Evolutionary conservation across 2,888 invertebrate species (phyloP), one percentile per base, ranked within the genome.

Genomic region (Mimachlamys varia): DNA sequence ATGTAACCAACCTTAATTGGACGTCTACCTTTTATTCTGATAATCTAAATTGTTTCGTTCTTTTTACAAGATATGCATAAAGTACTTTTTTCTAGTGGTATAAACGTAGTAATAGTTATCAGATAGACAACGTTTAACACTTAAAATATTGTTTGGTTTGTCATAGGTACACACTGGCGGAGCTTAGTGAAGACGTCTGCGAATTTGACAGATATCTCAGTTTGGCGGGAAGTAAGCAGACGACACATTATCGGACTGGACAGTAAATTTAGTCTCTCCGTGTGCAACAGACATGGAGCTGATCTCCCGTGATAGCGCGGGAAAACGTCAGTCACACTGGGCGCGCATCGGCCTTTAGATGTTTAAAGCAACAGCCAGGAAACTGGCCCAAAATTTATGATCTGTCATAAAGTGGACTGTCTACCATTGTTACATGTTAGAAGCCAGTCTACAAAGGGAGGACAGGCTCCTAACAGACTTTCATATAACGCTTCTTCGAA

Each of bases 241-340:
- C 76, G 27, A 76, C 76, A 76, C 76, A 76, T 76, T 76, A 76
- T 27, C 33, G 22, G 76, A 76, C 76, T 76, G 76, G 76, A 76
- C 76, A 76, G 76, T 76, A 76, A 76, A 76, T 76, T 76, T 76
- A 15, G 76, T 33, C 33, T 76, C 33, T 7, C 76, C 76, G 76
- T 76, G 76, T 76, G 76, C 76, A 76, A 76, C 76, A 76, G 76
- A 76, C 76, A 76, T 76, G 76, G 76, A 76, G 76, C 76, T 76
- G 76, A 76, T 76, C 33, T 76, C 76, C 1, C 76, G 76, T 33
- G 76, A 76, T 76, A 76, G 33, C 33, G 27, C 27, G 33, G 33
- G 76, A 76, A 76, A 76, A 76, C 22, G 76, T 76, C 76, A 76
- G 76, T 76, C 76, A 76, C 76, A 76, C 76, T 33, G 33, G 33